A percentile compares a stretch with the other conserved stretches of the same genome.
Evolutionary conservation across 2,113 vertebrate species (phyloP).

Genomic region (Chroicocephalus ridibundus): DNA sequence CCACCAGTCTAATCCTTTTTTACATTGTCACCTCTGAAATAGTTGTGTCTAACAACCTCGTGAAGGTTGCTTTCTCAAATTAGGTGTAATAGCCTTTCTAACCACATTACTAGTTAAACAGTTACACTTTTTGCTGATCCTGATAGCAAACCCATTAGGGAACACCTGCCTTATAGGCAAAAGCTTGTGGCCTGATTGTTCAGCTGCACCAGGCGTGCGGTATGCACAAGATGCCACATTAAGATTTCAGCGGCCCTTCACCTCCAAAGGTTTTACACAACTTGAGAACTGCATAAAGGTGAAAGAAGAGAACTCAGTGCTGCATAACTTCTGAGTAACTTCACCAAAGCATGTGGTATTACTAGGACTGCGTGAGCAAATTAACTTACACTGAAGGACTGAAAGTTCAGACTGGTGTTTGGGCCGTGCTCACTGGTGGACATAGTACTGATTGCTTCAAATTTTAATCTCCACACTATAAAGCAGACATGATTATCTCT

Average conservation of each 20-base stretch:
- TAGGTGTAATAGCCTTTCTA: neutral
- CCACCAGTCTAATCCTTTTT: neutral
- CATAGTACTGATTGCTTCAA: neutral
- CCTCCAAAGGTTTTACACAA: neutral
- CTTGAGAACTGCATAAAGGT: neutral
- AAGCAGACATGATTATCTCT: neutral
- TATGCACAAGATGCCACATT: neutral
- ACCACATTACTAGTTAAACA: neutral
- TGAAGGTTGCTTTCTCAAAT: neutral
- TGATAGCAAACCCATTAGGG: neutral
- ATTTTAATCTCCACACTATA: neutral
- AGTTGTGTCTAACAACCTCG: neutral
- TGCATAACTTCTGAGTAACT: neutral
- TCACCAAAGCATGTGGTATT: neutral
- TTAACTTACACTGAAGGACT: neutral
- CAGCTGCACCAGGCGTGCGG: neutral
- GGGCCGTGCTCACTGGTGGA: neutral
- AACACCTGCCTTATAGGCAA: neutral
- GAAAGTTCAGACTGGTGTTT: neutral
- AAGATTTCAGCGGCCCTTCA: neutral
- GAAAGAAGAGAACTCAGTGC: neutral
- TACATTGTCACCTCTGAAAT: neutral
- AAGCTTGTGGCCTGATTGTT: neutral
- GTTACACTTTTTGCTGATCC: neutral
- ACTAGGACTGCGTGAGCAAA: neutral